Evolutionary conservation across 1,140 invertebrate genomes (phyloP).

Genomic region (Drosophila asahinai): DNA sequence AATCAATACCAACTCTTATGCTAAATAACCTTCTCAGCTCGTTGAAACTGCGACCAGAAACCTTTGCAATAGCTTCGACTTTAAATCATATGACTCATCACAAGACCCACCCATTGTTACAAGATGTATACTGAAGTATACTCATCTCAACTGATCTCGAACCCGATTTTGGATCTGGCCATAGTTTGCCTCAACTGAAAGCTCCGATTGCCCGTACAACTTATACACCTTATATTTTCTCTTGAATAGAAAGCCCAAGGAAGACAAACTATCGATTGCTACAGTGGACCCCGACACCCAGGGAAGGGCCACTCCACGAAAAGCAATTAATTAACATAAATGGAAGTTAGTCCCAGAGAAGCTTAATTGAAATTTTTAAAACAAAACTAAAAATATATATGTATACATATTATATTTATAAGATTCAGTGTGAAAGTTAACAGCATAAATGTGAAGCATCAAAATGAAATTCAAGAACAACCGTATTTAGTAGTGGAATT

Average conservation of each 20-base stretch:
- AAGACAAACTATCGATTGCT: constrained; percentile 33
- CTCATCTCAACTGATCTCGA: constrained; percentile 26
- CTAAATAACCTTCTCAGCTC: neutral
- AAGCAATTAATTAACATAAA: constrained; percentile 41
- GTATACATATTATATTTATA: constrained; percentile 53
- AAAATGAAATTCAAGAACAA: constrained; percentile 51
- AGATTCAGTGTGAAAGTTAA: constrained; percentile 77
- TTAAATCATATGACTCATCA: constrained; percentile 18
- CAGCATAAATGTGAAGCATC: constrained; percentile 71
- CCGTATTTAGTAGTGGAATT: constrained; percentile 41
- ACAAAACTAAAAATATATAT: constrained; percentile 50
- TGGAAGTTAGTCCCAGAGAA: constrained; percentile 22
- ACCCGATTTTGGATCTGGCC: constrained; percentile 61
- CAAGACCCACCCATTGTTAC: constrained; percentile 64
- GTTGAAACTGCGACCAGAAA: constrained; percentile 5
- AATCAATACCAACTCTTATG: neutral
- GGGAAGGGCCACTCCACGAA: constrained; percentile 10
- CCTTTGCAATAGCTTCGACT: constrained; percentile 4
- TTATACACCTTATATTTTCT: constrained; percentile 50
- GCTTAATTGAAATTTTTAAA: constrained; percentile 47
- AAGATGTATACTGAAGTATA: constrained; percentile 34
- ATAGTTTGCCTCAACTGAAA: constrained; percentile 56
- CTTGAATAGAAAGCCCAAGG: constrained; percentile 15
- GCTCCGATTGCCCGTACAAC: constrained; percentile 69
- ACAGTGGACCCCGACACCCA: constrained; percentile 1